A percentile compares a stretch with the other conserved stretches of the same genome.
phyloP scores from a whole-genome alignment of 2,113 vertebrate species.

The Camelus bactrianus region DNA sequence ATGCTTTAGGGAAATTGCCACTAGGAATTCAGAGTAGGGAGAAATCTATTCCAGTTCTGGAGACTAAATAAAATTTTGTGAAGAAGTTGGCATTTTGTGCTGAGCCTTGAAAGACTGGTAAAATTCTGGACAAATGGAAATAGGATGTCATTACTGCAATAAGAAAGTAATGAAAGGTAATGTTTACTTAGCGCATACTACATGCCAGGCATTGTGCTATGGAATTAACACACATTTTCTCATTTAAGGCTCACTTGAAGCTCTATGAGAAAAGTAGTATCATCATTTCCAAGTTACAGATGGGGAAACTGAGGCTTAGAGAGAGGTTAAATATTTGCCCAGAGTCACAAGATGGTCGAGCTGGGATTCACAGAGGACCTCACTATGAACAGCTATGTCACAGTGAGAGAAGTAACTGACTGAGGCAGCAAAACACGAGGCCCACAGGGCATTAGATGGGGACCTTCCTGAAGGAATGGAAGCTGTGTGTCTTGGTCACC shows the following conservation, averaged over 20 bases:
- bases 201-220: background rate
- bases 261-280: background rate
- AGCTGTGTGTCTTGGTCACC: background rate
- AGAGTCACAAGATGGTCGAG: background rate
- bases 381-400: background rate
- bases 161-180: background rate
- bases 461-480: background rate
- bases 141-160: background rate
- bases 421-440: background rate
- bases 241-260: background rate
- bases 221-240: background rate
- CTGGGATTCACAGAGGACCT: background rate
- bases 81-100: slow-evolving; percentile 3
- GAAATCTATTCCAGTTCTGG: background rate
- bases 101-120: background rate
- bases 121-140: slow-evolving; percentile 9
- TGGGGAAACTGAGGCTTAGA: slow-evolving; percentile 12
- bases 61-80: slow-evolving; percentile 5
- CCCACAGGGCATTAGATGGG: background rate
- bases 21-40: background rate
- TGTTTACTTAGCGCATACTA: slow-evolving; percentile 37
- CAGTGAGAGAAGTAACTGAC: background rate
- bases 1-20: slow-evolving; percentile 23
- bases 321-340: background rate
- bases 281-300: background rate